phyloP scores from a whole-genome alignment of 2,113 vertebrate species.

The Gnathonemus longibarbis region DNA sequence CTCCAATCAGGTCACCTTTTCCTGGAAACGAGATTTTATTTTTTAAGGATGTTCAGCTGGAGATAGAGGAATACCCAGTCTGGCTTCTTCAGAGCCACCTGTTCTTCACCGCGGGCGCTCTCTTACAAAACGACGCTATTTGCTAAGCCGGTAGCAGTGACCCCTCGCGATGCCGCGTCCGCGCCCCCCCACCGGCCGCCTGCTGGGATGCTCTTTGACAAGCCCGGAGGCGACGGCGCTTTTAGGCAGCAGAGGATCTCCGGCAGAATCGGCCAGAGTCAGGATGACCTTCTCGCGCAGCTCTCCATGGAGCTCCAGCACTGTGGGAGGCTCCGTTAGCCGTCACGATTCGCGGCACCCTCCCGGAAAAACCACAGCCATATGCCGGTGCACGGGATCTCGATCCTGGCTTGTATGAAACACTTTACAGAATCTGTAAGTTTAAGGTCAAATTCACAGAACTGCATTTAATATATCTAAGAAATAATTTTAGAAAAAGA shows the following conservation, averaged over 20 bases:
- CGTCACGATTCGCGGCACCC: not conserved
- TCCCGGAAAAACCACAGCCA: not conserved
- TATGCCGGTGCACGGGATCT: not conserved
- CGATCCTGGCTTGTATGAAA: not conserved
- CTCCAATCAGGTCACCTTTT: conserved; percentile 91
- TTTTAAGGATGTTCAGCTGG: not conserved
- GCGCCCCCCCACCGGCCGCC: not conserved
- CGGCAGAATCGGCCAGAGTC: not conserved
- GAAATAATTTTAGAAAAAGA: not conserved
- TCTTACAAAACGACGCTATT: not conserved
- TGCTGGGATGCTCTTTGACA: not conserved
- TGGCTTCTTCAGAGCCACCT: not conserved
- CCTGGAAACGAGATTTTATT: conserved; percentile 54
- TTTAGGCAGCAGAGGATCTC: conserved; percentile 6
- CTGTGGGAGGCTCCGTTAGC: not conserved
- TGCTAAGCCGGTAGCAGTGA: not conserved
- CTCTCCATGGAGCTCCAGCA: not conserved
- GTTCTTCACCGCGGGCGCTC: not conserved
- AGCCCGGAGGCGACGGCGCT: not conserved
- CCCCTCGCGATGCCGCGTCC: no score
- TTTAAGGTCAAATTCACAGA: not conserved
- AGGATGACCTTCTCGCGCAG: conserved; percentile 1
- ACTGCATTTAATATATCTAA: not conserved
- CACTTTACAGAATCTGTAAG: not conserved
- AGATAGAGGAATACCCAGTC: not conserved